These are phyloP conservation scores for Thera britannica DNA, from an alignment of 2,888 invertebrate genomes.

Conservation along the genomic window DNA sequence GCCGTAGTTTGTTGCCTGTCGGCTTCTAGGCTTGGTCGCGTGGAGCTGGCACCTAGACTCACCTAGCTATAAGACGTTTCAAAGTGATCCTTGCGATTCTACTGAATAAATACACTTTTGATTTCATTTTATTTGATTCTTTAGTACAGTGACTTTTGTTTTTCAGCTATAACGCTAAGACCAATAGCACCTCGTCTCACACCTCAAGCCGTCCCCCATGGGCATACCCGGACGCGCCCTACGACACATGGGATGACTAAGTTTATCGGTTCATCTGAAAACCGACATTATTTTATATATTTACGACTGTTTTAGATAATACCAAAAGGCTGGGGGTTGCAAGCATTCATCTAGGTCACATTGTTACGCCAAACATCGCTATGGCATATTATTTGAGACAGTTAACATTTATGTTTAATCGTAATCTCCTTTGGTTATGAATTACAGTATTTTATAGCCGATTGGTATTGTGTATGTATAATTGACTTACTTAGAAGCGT, in stretches of 20 bases:
- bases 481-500: no score
- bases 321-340: not conserved
- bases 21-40: no score
- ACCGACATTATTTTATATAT: not conserved
- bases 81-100: no score
- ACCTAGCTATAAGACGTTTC: no score
- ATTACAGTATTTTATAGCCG: no score
- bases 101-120: no score
- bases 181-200: constrained; percentile 70
- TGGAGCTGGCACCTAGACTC: no score
- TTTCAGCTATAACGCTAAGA: constrained; percentile 71
- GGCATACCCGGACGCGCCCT: constrained; percentile 70
- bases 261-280: constrained; percentile 1
- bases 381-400: not conserved
- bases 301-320: constrained; percentile 25
- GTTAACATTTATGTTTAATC: not conserved
- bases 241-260: constrained; percentile 72
- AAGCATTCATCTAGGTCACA: constrained; percentile 4
- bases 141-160: not conserved
- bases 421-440: not conserved
- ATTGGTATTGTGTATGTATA: no score
- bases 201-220: constrained; percentile 77
- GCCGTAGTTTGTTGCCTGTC: no score
- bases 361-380: not conserved
- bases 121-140: no score